A percentile compares a stretch with the other conserved stretches of the same genome.
These are phyloP conservation scores for Neofelis nebulosa DNA, from an alignment of 2,113 vertebrate species.

Conservation along the genomic window DNA sequence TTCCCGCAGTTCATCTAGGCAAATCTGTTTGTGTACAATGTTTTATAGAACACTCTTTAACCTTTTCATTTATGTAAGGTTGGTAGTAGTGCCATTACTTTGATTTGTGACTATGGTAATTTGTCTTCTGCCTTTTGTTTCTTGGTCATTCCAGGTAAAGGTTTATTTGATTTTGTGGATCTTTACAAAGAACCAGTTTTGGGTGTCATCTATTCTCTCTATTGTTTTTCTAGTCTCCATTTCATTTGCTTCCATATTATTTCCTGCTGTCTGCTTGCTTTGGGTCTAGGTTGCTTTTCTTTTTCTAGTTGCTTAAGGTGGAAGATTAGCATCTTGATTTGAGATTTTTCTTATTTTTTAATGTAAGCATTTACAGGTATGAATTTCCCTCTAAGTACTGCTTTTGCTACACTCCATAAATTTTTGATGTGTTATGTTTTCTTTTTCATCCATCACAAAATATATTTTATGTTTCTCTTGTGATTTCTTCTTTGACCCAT, in stretches of 20 bases:
- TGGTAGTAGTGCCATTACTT: not conserved
- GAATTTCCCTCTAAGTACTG: not conserved
- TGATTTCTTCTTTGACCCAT: not conserved
- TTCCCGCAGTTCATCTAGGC: not conserved
- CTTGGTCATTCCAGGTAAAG: not conserved
- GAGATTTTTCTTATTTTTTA: not conserved
- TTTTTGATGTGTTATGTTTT: not conserved
- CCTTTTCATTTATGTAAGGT: not conserved
- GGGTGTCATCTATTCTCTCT: not conserved
- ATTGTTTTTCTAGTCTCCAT: not conserved
- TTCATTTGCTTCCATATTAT: not conserved
- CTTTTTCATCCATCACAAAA: not conserved
- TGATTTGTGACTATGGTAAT: not conserved
- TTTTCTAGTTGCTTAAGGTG: not conserved
- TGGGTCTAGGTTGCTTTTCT: not conserved
- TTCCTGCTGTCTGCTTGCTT: not conserved
- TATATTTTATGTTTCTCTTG: not conserved
- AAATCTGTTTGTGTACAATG: not conserved
- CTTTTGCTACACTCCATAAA: not conserved
- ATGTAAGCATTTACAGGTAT: not conserved
- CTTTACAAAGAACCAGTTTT: not conserved
- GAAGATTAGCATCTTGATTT: not conserved
- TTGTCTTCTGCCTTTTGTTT: not conserved
- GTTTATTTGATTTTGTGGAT: not conserved
- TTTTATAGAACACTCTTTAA: not conserved